These are phyloP conservation scores for Chionomys nivalis DNA, from an alignment of 2,113 vertebrate genomes.

Conservation along the genomic window DNA sequence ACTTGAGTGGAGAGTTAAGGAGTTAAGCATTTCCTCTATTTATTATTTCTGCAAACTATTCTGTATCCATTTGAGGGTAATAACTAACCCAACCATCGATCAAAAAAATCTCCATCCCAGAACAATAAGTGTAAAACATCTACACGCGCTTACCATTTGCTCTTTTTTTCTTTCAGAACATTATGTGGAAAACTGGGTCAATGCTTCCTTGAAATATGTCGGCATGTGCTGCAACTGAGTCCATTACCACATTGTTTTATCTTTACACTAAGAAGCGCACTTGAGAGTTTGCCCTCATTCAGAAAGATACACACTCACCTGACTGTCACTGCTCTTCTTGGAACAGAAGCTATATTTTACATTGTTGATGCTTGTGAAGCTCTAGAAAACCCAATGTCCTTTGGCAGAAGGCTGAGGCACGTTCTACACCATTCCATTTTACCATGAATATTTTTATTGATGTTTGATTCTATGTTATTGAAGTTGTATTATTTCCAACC, in stretches of 20 bases:
- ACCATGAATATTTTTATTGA: constrained; percentile 20
- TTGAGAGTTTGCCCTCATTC: constrained; percentile 55
- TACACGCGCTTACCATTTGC: neutral
- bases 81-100: neutral
- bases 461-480: constrained; percentile 21
- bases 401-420: constrained; percentile 46
- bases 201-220: constrained; percentile 54
- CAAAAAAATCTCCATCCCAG: neutral
- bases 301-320: constrained; percentile 74
- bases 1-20: neutral
- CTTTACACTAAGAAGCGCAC: constrained; percentile 59
- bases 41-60: neutral
- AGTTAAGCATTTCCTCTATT: neutral
- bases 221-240: constrained; percentile 53
- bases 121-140: constrained; percentile 1
- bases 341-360: constrained; percentile 77
- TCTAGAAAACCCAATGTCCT: constrained; percentile 72
- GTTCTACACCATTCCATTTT: constrained; percentile 60
- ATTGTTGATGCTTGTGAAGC: constrained; percentile 76
- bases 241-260: constrained; percentile 64
- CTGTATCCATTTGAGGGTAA: neutral
- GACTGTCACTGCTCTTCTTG: constrained; percentile 73
- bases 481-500: constrained; percentile 22
- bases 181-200: neutral
- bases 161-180: constrained; percentile 28